A percentile compares a stretch with the other conserved stretches of the same genome.
Conservation (phyloP, 2,888 invertebrate species). For the Hydraecia micacea region DNA sequence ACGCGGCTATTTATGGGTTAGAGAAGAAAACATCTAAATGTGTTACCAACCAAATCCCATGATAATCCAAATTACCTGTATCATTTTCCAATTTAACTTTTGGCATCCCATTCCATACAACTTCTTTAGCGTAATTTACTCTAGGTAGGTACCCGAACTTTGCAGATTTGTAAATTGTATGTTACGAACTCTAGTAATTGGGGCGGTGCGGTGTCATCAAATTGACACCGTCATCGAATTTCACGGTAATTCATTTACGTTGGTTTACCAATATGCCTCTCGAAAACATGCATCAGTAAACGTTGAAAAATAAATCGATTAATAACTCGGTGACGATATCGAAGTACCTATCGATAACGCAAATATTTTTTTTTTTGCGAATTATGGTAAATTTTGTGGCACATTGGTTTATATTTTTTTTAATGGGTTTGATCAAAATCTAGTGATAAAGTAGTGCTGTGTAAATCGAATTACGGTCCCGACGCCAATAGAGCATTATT, state of each 20-base stretch:
- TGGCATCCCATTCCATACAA: neutral
- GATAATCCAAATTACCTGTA: neutral
- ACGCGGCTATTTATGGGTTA: neutral
- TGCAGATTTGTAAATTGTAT: neutral
- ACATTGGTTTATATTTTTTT: neutral
- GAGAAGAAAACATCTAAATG: neutral
- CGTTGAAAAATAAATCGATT: slow-evolving; percentile 22
- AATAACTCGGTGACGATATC: slow-evolving; percentile 21
- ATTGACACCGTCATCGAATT: slow-evolving; percentile 16
- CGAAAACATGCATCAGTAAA: slow-evolving; percentile 20
- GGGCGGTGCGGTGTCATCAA: neutral
- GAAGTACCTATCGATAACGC: slow-evolving; percentile 9
- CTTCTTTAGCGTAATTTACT: slow-evolving; percentile 17
- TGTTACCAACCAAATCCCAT: neutral
- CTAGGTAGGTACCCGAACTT: neutral
- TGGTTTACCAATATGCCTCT: neutral
- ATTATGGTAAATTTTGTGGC: neutral
- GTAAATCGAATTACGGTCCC: neutral
- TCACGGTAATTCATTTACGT: slow-evolving; percentile 36
- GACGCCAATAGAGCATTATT: neutral
- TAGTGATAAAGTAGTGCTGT: neutral
- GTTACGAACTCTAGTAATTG: neutral
- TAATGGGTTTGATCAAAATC: neutral
- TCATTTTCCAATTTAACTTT: slow-evolving; percentile 34
- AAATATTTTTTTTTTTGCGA: slow-evolving; percentile 2